phyloP scores from a whole-genome alignment of 1,140 invertebrate genomes.

The Glossosoma conforme region DNA sequence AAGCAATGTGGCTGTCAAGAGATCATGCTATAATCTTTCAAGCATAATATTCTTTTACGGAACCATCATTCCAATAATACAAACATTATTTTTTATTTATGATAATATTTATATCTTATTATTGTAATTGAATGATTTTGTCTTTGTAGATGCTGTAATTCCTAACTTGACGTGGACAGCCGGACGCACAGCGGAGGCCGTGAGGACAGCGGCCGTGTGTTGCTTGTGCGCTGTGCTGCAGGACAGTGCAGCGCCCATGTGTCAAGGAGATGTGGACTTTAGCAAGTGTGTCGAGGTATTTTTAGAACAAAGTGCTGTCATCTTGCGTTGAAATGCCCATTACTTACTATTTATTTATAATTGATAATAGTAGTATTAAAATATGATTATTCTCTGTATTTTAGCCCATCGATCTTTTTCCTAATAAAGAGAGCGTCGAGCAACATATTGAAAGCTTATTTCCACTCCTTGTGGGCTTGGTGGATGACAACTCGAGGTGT shows the following conservation, averaged over 20 bases:
- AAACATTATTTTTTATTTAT: too few relatives aligned
- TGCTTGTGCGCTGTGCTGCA: slow-evolving; percentile 68
- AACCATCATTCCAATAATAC: too few relatives aligned
- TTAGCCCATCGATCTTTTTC: slow-evolving; percentile 44
- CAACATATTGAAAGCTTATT: slow-evolving; percentile 41
- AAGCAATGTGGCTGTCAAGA: not conserved
- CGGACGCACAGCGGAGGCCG: slow-evolving; percentile 72
- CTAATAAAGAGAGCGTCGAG: slow-evolving; percentile 40
- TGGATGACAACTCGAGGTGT: slow-evolving; percentile 62
- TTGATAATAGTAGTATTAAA: not conserved
- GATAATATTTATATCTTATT: too few relatives aligned
- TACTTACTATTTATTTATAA: not conserved
- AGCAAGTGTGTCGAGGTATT: slow-evolving; percentile 17
- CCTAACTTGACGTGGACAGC: slow-evolving; percentile 77
- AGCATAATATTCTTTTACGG: too few relatives aligned
- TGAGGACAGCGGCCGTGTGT: slow-evolving; percentile 71
- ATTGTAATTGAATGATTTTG: not conserved
- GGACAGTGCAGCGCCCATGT: slow-evolving; percentile 35
- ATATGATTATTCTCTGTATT: slow-evolving; percentile 18
- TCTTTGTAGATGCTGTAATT: slow-evolving; percentile 59
- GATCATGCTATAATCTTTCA: too few relatives aligned
- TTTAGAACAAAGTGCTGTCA: too few relatives aligned
- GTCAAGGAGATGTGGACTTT: slow-evolving; percentile 9
- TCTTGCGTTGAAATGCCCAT: not conserved
- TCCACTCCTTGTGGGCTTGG: slow-evolving; percentile 52